Evolutionary conservation across 2,888 invertebrate genomes (phyloP), one percentile per base, ranked within the genome.

Genomic region (Drymonia ruficornis): DNA sequence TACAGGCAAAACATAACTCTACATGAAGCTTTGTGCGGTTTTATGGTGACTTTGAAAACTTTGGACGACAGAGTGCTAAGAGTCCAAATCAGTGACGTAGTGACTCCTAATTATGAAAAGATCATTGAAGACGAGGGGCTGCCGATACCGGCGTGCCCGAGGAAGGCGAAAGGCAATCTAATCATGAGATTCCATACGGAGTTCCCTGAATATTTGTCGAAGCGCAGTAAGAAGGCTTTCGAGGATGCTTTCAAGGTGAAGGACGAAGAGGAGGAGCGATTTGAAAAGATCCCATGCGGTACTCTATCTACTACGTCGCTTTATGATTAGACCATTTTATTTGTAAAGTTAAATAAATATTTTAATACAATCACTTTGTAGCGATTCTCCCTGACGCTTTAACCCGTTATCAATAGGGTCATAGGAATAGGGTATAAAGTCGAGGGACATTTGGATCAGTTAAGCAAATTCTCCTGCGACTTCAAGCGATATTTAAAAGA

Each of bases 41-140:
- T 95, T 11, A 93, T 93, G 34, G 89, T 97, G 36, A 94, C 91
- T 7, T 86, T 97, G 1, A 86, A 87, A 45, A 97, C 97, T 0
- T 84, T 97, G 57, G 97, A 97, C 75, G 94, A 94, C 1, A 93
- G 97, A 62, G 91, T 91, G 50, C 81, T 97, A 43, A 93, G 95
- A 61, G 85, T 96, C 40, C 94, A 95, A 51, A 94, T 97, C 55
- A 94, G 95, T 5, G 96, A 96, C 74, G 94, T 97, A 6, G 94
- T 97, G 47, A 91, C 92, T 23, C 96, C 96, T 0, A 94, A 93
- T 1, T 97, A 95, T 69, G 93, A 94, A 61, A 97, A 96, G 82
- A 74, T 95, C 0, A 91, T 97, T 0, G 93, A 93, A 51, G 94
- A 94, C 8, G 97, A 97, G 85, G 97, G 97, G 1, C 89, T 97